Conservation (phyloP, 2,797 vertebrate species). For the Muscicapa striata region DNA sequence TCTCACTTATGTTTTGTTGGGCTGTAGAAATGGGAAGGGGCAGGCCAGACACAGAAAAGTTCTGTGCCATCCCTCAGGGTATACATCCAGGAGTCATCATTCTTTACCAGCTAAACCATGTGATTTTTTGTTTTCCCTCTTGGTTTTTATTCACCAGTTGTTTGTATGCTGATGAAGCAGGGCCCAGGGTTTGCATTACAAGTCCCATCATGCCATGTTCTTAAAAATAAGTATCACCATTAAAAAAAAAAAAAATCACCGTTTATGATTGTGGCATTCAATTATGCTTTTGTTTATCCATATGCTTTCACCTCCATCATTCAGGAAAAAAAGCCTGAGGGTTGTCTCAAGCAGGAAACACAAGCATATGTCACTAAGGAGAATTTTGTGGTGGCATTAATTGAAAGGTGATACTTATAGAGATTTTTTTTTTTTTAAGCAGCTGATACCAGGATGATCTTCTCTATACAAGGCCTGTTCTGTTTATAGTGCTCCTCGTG, state of each 20-base stretch:
- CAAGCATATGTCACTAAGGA: background rate
- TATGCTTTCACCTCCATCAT: background rate
- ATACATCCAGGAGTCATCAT: background rate
- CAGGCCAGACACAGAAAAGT: background rate
- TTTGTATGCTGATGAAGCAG: rapidly evolving
- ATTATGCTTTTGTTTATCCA: background rate
- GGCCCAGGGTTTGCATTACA: background rate
- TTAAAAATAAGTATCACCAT: background rate
- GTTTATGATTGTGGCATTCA: background rate
- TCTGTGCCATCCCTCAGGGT: background rate
- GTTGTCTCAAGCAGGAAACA: background rate
- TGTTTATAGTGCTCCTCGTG: background rate
- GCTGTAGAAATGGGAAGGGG: background rate
- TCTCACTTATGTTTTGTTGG: background rate
- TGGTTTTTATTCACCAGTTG: background rate
- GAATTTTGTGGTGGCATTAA: background rate
- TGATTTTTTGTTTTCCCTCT: background rate
- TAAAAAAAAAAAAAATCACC: background rate
- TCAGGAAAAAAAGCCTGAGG: background rate
- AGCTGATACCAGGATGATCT: background rate
- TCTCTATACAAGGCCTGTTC: background rate
- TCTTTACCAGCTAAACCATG: background rate
- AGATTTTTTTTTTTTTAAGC: background rate
- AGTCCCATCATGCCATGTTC: background rate
- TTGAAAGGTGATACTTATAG: background rate